Evolutionary conservation across 2,888 invertebrate genomes (phyloP), one percentile per base, ranked within the genome.

Genomic region (Bruchidius siliquastri): DNA sequence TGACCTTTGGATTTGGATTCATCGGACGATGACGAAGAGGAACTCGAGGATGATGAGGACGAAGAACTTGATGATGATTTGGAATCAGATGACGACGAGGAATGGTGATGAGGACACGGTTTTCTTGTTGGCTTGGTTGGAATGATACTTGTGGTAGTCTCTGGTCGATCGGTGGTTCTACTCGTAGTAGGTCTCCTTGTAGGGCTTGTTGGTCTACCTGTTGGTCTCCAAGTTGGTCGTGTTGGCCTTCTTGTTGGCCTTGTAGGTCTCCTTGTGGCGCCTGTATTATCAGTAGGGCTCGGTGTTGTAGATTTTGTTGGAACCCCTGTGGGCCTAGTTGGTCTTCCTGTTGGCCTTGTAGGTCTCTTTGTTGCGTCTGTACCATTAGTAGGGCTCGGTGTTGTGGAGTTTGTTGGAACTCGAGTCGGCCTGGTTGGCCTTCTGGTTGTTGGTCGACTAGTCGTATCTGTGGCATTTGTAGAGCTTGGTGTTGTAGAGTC

Each of bases 391-490:
- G 67, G 22, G 13, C 70, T 21, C n/a, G 71, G 21, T 8, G 71
- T 30, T 49, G n/a, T 21, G 22, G 66, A 2, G 13, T 8, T 18
- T 67, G 6, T 67, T 21, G 71, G 71, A n/a, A 66, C 22, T 0
- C 21, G 20, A 10, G 71, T 71, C 2, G 67, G 22, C 67, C 22
- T 22, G 0, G 67, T 66, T 4, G 71, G 22, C 20, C 22, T 0
- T 3, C n/a, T 22, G 21, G 49, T 0, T 66, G 8, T n/a, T n/a
- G 26, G 26, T 2, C 26, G 2, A 4, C 26, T 26, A 4, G 26
- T 26, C 26, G 2, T 8, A 76, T 79, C 26, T 26, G 26, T 26
- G 8, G 3, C 26, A 26, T 26, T 49, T 49, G 49, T 49, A 49
- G 49, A 13, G 49, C 49, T 49, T 49, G 49, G 49, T 1, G 49